Percentiles rank a stretch among this genome's conserved stretches.
These are phyloP conservation scores for Paraplagusia blochii DNA, from an alignment of 2,113 vertebrate genomes.

Conservation along the genomic window DNA sequence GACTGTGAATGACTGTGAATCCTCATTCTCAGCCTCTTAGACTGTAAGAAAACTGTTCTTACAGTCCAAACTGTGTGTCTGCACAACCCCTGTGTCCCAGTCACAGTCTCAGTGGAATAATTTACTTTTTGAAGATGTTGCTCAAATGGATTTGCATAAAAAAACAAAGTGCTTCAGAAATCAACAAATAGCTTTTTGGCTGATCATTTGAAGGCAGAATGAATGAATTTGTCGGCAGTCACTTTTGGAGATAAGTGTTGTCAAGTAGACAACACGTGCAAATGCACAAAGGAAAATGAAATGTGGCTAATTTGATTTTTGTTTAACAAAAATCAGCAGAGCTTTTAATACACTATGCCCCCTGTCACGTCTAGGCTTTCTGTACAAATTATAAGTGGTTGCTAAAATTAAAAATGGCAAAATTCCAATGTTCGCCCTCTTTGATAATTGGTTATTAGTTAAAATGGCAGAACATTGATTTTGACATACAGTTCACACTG, in stretches of 20 bases:
- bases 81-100: too few relatives aligned
- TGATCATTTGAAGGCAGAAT: background rate
- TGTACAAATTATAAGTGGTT: too few relatives aligned
- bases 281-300: background rate
- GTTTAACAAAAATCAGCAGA: background rate
- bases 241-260: background rate
- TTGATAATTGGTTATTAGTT: too few relatives aligned
- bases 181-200: background rate
- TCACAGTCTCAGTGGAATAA: background rate
- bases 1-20: slow-evolving; percentile 29
- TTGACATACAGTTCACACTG: too few relatives aligned
- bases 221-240: background rate
- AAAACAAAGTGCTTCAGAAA: background rate
- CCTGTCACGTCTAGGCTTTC: too few relatives aligned
- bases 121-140: slow-evolving; percentile 1
- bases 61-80: too few relatives aligned
- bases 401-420: too few relatives aligned
- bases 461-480: too few relatives aligned
- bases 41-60: slow-evolving; percentile 16
- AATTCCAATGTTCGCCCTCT: too few relatives aligned
- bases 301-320: background rate
- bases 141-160: background rate
- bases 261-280: background rate
- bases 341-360: too few relatives aligned
- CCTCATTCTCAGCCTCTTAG: slow-evolving; percentile 1